phyloP scores from a whole-genome alignment of 2,113 vertebrate genomes.

The Talpa occidentalis region DNA sequence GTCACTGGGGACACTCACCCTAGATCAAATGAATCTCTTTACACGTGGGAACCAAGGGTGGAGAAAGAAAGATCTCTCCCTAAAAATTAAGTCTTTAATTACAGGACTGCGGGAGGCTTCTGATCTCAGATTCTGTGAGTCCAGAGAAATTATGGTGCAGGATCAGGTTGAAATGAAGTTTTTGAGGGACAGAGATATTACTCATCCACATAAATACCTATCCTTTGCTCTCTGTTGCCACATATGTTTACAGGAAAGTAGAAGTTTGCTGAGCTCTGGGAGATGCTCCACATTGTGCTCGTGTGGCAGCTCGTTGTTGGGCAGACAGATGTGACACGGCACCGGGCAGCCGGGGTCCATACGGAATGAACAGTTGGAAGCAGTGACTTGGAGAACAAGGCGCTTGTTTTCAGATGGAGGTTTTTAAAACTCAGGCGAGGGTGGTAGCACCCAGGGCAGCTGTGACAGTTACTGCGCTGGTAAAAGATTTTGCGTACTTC shows the following conservation, averaged over 20 bases:
- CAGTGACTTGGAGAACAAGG: slow-evolving; percentile 47
- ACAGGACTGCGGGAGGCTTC: neutral
- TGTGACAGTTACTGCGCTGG: slow-evolving; percentile 3
- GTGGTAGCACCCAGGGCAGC: neutral
- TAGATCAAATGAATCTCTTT: neutral
- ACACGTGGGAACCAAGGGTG: neutral
- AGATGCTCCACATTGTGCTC: neutral
- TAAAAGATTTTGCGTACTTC: slow-evolving; percentile 50
- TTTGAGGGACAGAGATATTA: neutral
- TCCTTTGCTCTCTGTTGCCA: neutral
- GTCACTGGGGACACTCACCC: neutral
- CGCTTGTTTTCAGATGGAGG: neutral
- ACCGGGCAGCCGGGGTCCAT: neutral
- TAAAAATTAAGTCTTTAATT: slow-evolving; percentile 43
- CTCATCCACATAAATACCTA: neutral
- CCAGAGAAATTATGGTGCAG: neutral
- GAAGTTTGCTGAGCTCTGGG: neutral
- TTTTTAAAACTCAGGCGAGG: slow-evolving; percentile 1
- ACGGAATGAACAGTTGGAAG: slow-evolving; percentile 18
- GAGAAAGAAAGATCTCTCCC: neutral
- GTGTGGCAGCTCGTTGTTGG: neutral
- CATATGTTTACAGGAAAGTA: accelerated
- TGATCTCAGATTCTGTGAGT: neutral
- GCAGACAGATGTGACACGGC: slow-evolving; percentile 17
- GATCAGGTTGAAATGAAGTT: neutral